phyloP scores from a whole-genome alignment of 2,888 invertebrate genomes.

The Lathronympha strigana region DNA sequence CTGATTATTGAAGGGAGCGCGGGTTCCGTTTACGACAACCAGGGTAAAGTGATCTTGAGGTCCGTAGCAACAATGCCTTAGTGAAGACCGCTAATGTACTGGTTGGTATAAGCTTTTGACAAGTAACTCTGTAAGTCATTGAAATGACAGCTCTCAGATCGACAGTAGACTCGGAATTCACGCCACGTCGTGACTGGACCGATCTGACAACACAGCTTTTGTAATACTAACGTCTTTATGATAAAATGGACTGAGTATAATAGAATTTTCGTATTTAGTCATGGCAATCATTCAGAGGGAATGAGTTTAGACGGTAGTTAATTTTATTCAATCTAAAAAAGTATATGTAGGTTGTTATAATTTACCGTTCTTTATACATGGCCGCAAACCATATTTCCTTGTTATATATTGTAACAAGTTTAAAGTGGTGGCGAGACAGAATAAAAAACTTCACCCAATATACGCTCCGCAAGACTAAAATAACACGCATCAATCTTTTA shows the following conservation, averaged over 20 bases:
- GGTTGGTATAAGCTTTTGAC: not conserved
- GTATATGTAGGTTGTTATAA: no score
- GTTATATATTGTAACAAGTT: not conserved
- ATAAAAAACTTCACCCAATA: conserved; percentile 49
- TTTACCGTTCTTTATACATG: no score
- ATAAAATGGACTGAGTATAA: conserved; percentile 43
- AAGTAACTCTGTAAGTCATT: not conserved
- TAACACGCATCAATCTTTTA: conserved; percentile 78
- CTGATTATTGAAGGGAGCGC: not conserved
- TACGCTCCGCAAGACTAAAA: conserved; percentile 62
- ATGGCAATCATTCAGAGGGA: conserved; percentile 15
- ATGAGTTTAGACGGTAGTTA: conserved; percentile 11
- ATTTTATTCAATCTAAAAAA: not conserved
- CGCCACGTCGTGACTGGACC: conserved; percentile 52
- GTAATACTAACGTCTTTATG: conserved; percentile 47
- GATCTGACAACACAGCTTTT: conserved; percentile 52
- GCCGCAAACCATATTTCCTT: not conserved
- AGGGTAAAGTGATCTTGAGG: not conserved
- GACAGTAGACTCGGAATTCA: conserved; percentile 45
- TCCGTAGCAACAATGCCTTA: not conserved
- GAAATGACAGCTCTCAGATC: not conserved
- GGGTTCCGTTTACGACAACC: not conserved
- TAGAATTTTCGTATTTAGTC: conserved; percentile 37
- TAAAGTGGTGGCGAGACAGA: conserved; percentile 10
- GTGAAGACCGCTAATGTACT: not conserved